These are phyloP conservation scores for Eupeodes corollae DNA, from an alignment of 1,140 invertebrate species.

Conservation along the genomic window DNA sequence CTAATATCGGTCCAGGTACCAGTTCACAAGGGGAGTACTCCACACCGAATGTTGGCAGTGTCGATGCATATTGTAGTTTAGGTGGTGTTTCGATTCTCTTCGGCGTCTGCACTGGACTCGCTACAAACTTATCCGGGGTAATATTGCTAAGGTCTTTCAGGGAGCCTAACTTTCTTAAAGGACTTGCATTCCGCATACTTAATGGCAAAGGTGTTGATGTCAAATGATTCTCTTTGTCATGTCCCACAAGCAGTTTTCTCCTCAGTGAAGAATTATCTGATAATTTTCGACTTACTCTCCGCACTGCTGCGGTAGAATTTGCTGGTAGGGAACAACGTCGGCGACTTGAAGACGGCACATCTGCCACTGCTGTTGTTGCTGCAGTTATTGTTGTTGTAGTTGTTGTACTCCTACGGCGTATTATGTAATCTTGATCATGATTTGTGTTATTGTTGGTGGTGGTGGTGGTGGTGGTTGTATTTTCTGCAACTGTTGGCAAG, in stretches of 20 bases:
- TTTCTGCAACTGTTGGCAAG: constrained; percentile 8
- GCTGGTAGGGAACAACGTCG: background rate
- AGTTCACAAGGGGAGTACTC: constrained; percentile 14
- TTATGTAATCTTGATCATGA: background rate
- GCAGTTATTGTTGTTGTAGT: background rate
- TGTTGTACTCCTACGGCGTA: background rate
- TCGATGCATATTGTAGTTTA: constrained; percentile 11
- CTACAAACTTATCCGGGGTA: constrained; percentile 5
- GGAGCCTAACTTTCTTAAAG: constrained; percentile 11
- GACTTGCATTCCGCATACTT: background rate
- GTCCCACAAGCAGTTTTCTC: constrained; percentile 3
- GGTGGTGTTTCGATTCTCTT: background rate
- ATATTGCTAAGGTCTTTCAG: constrained; percentile 28
- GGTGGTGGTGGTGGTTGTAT: background rate
- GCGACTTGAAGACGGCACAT: background rate
- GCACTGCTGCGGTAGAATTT: background rate
- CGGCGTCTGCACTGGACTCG: constrained; percentile 10
- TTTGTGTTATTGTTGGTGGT: background rate
- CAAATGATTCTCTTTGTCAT: constrained; percentile 29
- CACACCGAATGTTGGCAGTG: constrained; percentile 15
- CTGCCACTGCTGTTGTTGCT: background rate
- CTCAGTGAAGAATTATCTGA: constrained; percentile 2
- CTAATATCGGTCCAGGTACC: constrained; percentile 28
- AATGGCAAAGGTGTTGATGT: constrained; percentile 29
- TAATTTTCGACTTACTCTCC: constrained; percentile 8